Evolutionary conservation across 2,888 invertebrate genomes (phyloP).

Genomic region (Diaperis boleti): DNA sequence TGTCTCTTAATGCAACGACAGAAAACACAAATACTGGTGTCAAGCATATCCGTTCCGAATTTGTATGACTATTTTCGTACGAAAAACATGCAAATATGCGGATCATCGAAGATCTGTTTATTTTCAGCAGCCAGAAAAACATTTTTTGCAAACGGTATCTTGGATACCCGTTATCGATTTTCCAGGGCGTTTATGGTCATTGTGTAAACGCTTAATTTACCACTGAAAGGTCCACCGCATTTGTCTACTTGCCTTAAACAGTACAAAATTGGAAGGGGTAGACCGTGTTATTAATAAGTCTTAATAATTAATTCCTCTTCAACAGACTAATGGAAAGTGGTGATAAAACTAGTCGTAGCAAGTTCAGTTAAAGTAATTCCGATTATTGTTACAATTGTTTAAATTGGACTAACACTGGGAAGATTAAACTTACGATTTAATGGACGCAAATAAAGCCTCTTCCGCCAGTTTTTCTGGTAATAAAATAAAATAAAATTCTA

Average conservation of each 20-base stretch:
- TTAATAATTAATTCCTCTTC: not conserved
- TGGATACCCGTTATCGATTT: slow-evolving; percentile 24
- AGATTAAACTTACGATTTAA: too few species aligned
- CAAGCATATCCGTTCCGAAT: slow-evolving; percentile 21
- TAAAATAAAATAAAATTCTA: too few species aligned
- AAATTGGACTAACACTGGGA: too few species aligned
- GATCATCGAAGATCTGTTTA: slow-evolving; percentile 1
- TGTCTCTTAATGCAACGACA: not conserved
- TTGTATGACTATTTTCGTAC: slow-evolving; percentile 10
- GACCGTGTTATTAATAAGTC: not conserved
- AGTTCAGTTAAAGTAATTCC: too few species aligned
- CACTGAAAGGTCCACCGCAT: slow-evolving; percentile 16
- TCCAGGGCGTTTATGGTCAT: slow-evolving; percentile 24
- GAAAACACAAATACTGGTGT: slow-evolving; percentile 7
- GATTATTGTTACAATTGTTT: too few species aligned
- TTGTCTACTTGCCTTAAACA: slow-evolving; percentile 8
- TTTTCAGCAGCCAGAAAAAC: slow-evolving; percentile 8
- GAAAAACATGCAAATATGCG: slow-evolving; percentile 7
- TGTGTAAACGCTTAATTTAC: slow-evolving; percentile 26
- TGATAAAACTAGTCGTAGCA: too few species aligned
- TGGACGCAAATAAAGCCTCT: too few species aligned
- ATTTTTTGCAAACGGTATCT: slow-evolving; percentile 12
- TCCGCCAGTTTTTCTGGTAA: too few species aligned
- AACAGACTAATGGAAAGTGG: not conserved
- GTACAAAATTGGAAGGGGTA: slow-evolving; percentile 12